Percentiles rank a stretch among this genome's conserved stretches.
phyloP scores from a whole-genome alignment of 2,797 vertebrate genomes.

The Orientallactaga sibirica region DNA sequence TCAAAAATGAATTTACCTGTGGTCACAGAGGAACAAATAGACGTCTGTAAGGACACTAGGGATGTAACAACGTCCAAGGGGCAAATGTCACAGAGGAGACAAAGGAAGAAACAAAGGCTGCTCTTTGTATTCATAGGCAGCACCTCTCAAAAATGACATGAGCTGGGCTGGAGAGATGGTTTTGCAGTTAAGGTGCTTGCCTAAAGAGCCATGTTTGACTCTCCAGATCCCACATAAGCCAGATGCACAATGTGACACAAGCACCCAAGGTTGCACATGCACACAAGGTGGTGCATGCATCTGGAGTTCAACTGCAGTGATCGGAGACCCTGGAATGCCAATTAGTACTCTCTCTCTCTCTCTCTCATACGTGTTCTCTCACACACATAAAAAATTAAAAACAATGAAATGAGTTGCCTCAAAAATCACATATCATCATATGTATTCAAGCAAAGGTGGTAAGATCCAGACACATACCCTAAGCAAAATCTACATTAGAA shows the following conservation, averaged over 20 bases:
- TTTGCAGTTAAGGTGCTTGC: too few species aligned
- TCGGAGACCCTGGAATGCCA: too few species aligned
- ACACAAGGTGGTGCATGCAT: too few species aligned
- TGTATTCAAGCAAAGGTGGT: background rate
- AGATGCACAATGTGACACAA: too few species aligned
- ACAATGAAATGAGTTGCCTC: background rate
- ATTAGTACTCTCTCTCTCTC: too few species aligned
- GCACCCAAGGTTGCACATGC: too few species aligned
- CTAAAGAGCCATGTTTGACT: too few species aligned
- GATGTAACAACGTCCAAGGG: background rate
- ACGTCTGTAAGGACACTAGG: background rate
- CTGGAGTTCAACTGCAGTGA: too few species aligned
- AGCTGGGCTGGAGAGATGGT: too few species aligned
- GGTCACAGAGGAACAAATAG: background rate
- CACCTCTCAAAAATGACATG: background rate
- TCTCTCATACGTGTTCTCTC: too few species aligned
- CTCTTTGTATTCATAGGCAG: background rate
- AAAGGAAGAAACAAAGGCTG: background rate
- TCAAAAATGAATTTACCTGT: constrained; percentile 17
- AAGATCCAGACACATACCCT: background rate
- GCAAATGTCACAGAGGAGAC: background rate
- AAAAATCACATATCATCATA: background rate
- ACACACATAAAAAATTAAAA: background rate
- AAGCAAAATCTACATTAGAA: background rate
- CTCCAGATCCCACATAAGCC: too few species aligned